These are phyloP conservation scores for Lerista edwardsae DNA, from an alignment of 2,797 vertebrate species.

Conservation along the genomic window DNA sequence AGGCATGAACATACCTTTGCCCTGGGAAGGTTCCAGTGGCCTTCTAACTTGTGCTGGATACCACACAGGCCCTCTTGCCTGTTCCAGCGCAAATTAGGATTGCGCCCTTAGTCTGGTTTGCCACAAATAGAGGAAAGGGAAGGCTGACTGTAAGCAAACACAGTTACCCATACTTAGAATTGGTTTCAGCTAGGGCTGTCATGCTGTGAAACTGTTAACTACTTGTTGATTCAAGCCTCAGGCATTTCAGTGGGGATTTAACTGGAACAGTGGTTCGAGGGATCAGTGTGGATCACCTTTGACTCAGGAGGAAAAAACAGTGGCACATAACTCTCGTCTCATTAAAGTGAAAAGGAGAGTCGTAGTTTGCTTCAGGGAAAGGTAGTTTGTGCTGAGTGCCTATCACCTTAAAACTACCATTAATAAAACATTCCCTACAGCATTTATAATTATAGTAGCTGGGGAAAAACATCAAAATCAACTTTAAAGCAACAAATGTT, in stretches of 20 bases:
- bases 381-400: background rate
- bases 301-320: background rate
- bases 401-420: slow-evolving; percentile 3
- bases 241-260: background rate
- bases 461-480: background rate
- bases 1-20: too few relatives aligned
- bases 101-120: too few relatives aligned
- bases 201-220: background rate
- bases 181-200: background rate
- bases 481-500: background rate
- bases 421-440: background rate
- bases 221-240: background rate
- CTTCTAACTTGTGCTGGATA: too few relatives aligned
- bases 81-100: too few relatives aligned
- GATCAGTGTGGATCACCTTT: background rate
- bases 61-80: too few relatives aligned
- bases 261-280: background rate
- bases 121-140: background rate
- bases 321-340: too few relatives aligned
- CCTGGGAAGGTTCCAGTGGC: too few relatives aligned
- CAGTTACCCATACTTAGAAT: background rate
- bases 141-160: background rate
- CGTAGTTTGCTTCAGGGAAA: background rate
- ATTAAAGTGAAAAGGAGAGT: background rate
- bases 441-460: background rate